A percentile compares a stretch with the other conserved stretches of the same genome.
Conservation (phyloP, 1,140 invertebrate genomes). For the Hylaeus volcanicus region DNA sequence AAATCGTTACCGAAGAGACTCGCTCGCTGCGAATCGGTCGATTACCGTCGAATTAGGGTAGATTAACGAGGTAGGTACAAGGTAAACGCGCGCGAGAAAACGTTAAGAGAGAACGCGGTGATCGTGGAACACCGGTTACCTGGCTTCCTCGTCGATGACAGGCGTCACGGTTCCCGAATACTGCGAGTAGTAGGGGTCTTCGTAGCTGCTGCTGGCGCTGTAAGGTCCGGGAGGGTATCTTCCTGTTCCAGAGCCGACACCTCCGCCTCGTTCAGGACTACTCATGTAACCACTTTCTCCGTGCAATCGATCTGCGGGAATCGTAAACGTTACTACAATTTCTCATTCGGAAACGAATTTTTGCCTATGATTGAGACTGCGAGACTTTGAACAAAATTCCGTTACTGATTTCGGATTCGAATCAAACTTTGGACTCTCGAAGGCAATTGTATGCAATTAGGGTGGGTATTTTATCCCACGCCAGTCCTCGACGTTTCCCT, state of each 20-base stretch:
- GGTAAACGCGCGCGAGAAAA: neutral
- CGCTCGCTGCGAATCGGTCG: neutral
- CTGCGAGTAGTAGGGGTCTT: constrained; percentile 93
- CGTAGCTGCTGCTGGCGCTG: constrained; percentile 85
- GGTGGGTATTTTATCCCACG: no score
- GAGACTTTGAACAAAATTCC: no score
- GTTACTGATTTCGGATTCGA: no score
- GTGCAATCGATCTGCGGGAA: constrained; percentile 80
- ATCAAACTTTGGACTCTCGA: no score
- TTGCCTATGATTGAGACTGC: neutral
- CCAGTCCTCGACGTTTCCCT: no score
- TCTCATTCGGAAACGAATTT: neutral
- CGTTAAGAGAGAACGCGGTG: neutral
- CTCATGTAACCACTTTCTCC: constrained; percentile 91
- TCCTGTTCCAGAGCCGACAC: constrained; percentile 69
- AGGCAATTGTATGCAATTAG: no score
- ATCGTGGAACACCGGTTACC: constrained; percentile 80
- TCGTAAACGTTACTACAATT: neutral
- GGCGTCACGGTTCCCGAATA: constrained; percentile 91
- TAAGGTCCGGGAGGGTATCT: constrained; percentile 76
- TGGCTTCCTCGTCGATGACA: constrained; percentile 94
- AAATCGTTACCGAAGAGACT: neutral
- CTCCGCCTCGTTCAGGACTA: constrained; percentile 88
- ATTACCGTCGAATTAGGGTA: neutral
- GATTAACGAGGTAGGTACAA: neutral